A percentile compares a stretch with the other conserved stretches of the same genome.
Conservation (phyloP, 1,140 invertebrate species). For the Calephelis virginiensis region DNA sequence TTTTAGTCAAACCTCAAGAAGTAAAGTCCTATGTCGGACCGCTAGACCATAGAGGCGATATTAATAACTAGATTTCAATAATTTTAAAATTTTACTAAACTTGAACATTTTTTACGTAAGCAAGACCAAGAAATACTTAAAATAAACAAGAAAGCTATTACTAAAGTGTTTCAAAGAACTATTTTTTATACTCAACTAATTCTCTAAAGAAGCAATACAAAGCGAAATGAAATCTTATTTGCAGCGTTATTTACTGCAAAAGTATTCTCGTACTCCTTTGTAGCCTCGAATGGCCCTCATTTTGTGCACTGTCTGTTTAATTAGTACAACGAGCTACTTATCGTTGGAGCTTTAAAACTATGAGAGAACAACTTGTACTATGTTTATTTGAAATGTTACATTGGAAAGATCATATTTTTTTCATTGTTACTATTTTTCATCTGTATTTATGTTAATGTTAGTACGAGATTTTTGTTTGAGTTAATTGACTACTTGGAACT, state of each 20-base stretch:
- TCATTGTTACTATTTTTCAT: slow-evolving; percentile 3
- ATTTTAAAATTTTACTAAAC: too few species aligned
- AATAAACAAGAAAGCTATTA: slow-evolving; percentile 10
- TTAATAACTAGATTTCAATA: too few species aligned
- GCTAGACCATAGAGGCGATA: too few species aligned
- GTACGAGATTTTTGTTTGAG: too few species aligned
- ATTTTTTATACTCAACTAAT: slow-evolving; percentile 37
- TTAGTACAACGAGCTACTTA: slow-evolving; percentile 62
- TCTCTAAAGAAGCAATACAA: slow-evolving; percentile 29
- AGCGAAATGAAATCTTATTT: slow-evolving; percentile 53
- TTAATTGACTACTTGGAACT: too few species aligned
- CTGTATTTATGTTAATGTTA: not conserved
- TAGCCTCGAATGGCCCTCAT: slow-evolving; percentile 41
- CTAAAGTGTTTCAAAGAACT: slow-evolving; percentile 24
- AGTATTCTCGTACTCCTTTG: slow-evolving; percentile 42
- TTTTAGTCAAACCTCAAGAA: too few species aligned
- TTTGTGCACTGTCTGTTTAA: slow-evolving; percentile 58
- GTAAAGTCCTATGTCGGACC: too few species aligned
- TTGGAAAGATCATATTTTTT: slow-evolving; percentile 7
- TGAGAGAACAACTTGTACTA: slow-evolving; percentile 28
- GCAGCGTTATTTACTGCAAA: slow-evolving; percentile 53
- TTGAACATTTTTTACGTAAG: not conserved
- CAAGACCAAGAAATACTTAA: not conserved
- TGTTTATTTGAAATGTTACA: not conserved
- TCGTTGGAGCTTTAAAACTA: slow-evolving; percentile 42